Evolutionary conservation across 2,797 vertebrate genomes (phyloP).

Genomic region (Fistularia tabacaria): DNA sequence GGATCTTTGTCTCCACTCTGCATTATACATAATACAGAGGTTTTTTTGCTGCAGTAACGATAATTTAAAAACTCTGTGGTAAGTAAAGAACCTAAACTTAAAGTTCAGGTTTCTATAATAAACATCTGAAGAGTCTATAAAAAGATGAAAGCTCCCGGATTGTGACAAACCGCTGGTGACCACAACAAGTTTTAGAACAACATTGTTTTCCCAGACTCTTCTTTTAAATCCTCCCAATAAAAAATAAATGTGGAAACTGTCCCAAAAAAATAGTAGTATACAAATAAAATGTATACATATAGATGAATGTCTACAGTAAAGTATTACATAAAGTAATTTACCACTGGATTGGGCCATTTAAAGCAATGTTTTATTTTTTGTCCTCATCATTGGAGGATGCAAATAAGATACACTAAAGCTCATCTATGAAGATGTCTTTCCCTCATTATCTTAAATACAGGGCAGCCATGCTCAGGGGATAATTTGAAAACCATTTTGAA

Average conservation of each 20-base stretch:
- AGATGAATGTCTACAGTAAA: not conserved
- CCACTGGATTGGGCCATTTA: slow-evolving; percentile 32
- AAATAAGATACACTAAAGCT: slow-evolving; percentile 22
- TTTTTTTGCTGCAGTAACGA: too few relatives aligned
- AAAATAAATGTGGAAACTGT: too few relatives aligned
- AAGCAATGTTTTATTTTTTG: slow-evolving; percentile 17
- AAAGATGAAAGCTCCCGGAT: not conserved
- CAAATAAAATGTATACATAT: slow-evolving; percentile 28
- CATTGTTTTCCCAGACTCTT: not conserved
- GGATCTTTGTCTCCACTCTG: too few relatives aligned
- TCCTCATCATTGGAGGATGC: too few relatives aligned
- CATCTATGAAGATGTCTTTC: slow-evolving; percentile 6
- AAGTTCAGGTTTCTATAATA: too few relatives aligned
- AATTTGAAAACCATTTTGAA: slow-evolving; percentile 18
- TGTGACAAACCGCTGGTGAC: too few relatives aligned
- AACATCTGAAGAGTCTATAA: too few relatives aligned
- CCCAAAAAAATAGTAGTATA: too few relatives aligned
- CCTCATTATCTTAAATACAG: slow-evolving; percentile 31
- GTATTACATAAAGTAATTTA: slow-evolving; percentile 34
- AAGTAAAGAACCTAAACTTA: too few relatives aligned
- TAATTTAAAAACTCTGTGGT: too few relatives aligned
- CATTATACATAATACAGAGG: too few relatives aligned
- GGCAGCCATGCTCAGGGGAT: slow-evolving; percentile 24
- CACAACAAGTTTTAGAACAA: too few relatives aligned
- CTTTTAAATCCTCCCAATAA: not conserved